These are phyloP conservation scores for Danio rerio DNA, from an alignment of 2,113 vertebrate genomes.

Conservation along the genomic window DNA sequence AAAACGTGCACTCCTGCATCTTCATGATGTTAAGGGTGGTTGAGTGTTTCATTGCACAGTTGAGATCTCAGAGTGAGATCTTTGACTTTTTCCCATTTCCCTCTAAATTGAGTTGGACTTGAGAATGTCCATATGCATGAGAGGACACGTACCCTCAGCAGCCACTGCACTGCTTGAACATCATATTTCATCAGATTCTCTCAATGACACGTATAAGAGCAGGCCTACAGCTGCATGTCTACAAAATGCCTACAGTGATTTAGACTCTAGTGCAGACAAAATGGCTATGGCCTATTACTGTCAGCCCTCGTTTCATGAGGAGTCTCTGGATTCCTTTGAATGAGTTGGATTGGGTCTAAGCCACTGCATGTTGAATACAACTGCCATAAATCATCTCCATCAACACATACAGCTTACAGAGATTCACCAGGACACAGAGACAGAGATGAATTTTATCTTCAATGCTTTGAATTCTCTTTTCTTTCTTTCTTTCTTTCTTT, in stretches of 20 bases:
- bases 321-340: conserved; percentile 13
- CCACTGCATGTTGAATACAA: background rate
- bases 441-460: background rate
- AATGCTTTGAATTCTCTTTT: too few relatives aligned
- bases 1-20: background rate
- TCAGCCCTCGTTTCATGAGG: conserved; percentile 2
- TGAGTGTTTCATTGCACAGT: background rate
- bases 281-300: conserved; percentile 6
- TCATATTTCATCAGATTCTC: conserved; percentile 15
- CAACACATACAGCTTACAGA: background rate
- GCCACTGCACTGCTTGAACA: background rate
- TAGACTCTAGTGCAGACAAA: background rate
- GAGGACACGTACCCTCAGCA: conserved; percentile 15
- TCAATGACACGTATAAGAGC: background rate
- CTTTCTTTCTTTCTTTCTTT: too few relatives aligned
- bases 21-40: background rate
- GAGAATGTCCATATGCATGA: conserved; percentile 8
- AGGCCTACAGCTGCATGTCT: background rate
- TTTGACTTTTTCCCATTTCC: background rate
- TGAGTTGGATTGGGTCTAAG: conserved; percentile 8
- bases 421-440: background rate
- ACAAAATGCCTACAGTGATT: conserved; percentile 19
- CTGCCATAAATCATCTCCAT: conserved; percentile 19
- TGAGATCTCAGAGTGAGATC: background rate
- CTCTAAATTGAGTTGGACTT: background rate